These are phyloP conservation scores for Aphrophora alni DNA, from an alignment of 2,888 invertebrate genomes.

Conservation along the genomic window DNA sequence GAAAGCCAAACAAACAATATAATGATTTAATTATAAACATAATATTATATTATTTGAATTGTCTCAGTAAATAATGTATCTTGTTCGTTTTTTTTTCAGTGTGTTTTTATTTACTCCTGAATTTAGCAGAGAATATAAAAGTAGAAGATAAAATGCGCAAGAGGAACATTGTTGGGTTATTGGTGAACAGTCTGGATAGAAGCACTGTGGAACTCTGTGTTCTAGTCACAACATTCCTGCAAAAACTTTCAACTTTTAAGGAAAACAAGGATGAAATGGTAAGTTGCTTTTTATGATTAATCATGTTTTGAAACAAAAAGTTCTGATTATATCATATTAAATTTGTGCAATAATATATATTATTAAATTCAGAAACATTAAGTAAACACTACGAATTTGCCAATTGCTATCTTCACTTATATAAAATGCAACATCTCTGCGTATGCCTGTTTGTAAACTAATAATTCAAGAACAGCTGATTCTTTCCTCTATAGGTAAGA, in stretches of 20 bases:
- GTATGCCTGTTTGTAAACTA: no score
- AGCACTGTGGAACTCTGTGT: constrained; percentile 89
- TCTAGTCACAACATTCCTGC: constrained; percentile 90
- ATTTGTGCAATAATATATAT: constrained; percentile 11
- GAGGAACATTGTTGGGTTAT: constrained; percentile 86
- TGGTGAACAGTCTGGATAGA: constrained; percentile 87
- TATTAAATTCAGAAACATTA: no score
- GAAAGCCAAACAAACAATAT: no score
- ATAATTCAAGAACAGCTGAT: no score
- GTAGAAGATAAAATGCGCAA: constrained; percentile 98
- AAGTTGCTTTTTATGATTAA: constrained; percentile 44
- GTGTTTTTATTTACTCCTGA: constrained; percentile 89
- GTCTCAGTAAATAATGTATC: no score
- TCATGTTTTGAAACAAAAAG: neutral
- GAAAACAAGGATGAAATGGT: constrained; percentile 95
- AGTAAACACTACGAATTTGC: no score
- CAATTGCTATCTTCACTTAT: no score
- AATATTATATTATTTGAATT: no score
- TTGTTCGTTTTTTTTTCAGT: constrained; percentile 67
- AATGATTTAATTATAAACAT: no score
- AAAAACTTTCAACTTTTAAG: constrained; percentile 91
- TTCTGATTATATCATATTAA: neutral
- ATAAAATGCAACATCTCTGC: no score
- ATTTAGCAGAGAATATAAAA: constrained; percentile 93
- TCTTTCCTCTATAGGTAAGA: no score